phyloP scores from a whole-genome alignment of 1,140 invertebrate genomes.

The Anoplolepis gracilipes region DNA sequence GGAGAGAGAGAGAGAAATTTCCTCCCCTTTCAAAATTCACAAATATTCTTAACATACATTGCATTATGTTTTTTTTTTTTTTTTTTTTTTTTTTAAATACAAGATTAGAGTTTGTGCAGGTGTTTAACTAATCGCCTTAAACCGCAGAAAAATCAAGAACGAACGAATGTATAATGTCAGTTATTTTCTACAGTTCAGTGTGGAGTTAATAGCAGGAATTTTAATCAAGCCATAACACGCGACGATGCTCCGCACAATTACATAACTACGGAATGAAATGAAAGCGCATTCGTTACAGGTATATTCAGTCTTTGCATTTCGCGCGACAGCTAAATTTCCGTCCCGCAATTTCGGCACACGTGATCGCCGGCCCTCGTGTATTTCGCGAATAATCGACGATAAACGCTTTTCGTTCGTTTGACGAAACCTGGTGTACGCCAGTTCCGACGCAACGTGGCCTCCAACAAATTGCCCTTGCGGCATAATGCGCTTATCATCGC shows the following conservation, averaged over 20 bases:
- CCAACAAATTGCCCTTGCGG: slow-evolving; percentile 47
- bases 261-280: slow-evolving; percentile 43
- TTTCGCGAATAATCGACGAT: slow-evolving; percentile 47
- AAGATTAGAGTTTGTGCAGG: not conserved
- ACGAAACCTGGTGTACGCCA: not conserved
- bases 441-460: not conserved
- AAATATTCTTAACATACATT: not conserved
- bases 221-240: slow-evolving; percentile 45
- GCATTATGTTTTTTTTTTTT: no score
- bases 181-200: slow-evolving; percentile 18
- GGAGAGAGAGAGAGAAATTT: no score
- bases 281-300: slow-evolving; percentile 50
- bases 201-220: slow-evolving; percentile 43
- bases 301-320: slow-evolving; percentile 34
- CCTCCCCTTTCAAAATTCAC: no score
- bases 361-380: not conserved
- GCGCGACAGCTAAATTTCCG: slow-evolving; percentile 20
- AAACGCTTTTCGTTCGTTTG: slow-evolving; percentile 55
- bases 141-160: slow-evolving; percentile 15
- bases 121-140: not conserved
- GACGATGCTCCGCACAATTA: slow-evolving; percentile 13
- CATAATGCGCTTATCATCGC: slow-evolving; percentile 56
- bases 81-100: no score
- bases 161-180: slow-evolving; percentile 2
- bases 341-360: slow-evolving; percentile 22